These are phyloP conservation scores for Malacoraja senta DNA, from an alignment of 2,797 vertebrate species.

Conservation along the genomic window DNA sequence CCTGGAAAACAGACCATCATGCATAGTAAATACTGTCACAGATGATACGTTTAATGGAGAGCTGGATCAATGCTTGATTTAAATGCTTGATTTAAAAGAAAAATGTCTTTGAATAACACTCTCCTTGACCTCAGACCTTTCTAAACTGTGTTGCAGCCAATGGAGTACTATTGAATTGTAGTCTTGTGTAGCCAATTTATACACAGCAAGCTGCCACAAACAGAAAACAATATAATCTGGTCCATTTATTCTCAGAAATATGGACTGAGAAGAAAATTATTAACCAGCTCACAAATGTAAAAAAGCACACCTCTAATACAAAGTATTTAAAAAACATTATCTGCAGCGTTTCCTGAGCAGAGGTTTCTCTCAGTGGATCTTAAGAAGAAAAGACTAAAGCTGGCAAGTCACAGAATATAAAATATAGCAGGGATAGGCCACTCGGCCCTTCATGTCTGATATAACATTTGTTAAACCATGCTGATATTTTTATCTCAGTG, in stretches of 20 bases:
- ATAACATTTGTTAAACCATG: too few relatives aligned
- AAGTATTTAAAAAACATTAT: not conserved
- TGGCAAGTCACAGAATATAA: too few relatives aligned
- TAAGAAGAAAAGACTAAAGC: not conserved
- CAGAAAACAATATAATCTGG: not conserved
- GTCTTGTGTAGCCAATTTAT: not conserved
- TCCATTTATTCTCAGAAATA: not conserved
- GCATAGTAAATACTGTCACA: not conserved
- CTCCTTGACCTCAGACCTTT: not conserved
- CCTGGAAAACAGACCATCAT: not conserved
- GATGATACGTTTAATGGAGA: not conserved
- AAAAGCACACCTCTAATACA: too few relatives aligned
- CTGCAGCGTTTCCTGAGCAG: not conserved
- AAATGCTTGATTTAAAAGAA: not conserved
- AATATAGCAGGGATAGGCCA: too few relatives aligned
- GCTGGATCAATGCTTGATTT: not conserved
- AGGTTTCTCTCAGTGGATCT: not conserved
- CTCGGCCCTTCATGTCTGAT: too few relatives aligned
- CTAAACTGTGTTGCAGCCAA: not conserved
- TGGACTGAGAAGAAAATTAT: not conserved
- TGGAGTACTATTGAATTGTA: not conserved
- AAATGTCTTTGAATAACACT: not conserved
- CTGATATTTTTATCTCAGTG: too few relatives aligned
- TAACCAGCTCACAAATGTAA: not conserved
- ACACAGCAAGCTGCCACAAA: not conserved